phyloP scores from a whole-genome alignment of 2,888 invertebrate species.

The Tipula helvola region DNA sequence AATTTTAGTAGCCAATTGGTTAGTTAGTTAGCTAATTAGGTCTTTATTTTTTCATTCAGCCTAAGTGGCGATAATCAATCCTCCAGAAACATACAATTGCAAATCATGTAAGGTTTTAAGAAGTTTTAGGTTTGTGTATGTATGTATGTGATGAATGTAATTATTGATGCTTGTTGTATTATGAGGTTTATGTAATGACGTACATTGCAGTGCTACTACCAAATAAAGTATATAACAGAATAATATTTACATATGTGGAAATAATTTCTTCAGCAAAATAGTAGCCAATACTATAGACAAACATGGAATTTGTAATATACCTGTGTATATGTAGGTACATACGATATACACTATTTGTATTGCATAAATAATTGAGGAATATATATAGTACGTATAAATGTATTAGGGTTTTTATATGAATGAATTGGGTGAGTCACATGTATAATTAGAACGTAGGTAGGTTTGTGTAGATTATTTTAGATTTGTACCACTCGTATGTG shows the following conservation, averaged over 20 bases:
- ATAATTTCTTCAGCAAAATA: not conserved
- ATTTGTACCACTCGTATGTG: not conserved
- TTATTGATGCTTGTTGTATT: not conserved
- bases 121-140: too few relatives aligned
- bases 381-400: not conserved
- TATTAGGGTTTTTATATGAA: not conserved
- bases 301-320: not conserved
- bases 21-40: too few relatives aligned
- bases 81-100: too few relatives aligned
- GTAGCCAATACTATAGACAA: not conserved
- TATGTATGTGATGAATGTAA: too few relatives aligned
- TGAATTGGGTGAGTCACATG: not conserved
- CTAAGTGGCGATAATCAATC: too few relatives aligned
- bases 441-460: not conserved
- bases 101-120: too few relatives aligned
- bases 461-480: not conserved
- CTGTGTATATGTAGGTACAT: not conserved
- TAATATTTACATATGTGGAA: too few relatives aligned
- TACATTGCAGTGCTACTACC: not conserved
- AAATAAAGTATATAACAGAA: not conserved
- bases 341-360: not conserved
- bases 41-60: too few relatives aligned
- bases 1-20: too few relatives aligned
- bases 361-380: not conserved
- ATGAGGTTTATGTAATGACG: not conserved